Percentiles rank a stretch among this genome's conserved stretches.
phyloP scores from a whole-genome alignment of 2,797 vertebrate species.

The Arnoldichthys spilopterus region DNA sequence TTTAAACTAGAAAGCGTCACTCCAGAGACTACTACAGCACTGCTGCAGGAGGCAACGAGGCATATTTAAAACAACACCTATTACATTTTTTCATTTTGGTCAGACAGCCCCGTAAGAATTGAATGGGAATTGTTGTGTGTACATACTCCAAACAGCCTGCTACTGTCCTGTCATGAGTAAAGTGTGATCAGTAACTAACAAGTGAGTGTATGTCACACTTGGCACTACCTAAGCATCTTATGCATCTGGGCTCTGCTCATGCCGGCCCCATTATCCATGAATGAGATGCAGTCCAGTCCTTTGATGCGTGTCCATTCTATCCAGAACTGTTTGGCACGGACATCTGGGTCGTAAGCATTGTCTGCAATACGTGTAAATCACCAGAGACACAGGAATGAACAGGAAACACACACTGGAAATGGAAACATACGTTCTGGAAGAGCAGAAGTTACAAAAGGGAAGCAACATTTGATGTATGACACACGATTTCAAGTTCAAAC shows the following conservation, averaged over 20 bases:
- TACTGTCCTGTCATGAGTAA: not conserved
- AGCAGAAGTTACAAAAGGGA: not conserved
- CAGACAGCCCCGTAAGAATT: too few relatives aligned
- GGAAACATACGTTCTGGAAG: not conserved
- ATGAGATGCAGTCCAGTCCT: constrained; percentile 81
- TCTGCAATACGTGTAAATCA: constrained; percentile 71
- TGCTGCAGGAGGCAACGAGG: too few relatives aligned
- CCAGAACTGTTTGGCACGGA: constrained; percentile 91
- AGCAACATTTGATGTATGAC: not conserved
- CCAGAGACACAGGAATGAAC: not conserved
- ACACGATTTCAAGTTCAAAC: not conserved
- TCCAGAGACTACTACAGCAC: too few relatives aligned
- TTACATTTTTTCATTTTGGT: too few relatives aligned
- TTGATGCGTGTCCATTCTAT: constrained; percentile 85
- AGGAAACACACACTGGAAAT: not conserved
- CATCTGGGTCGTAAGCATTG: constrained; percentile 94
- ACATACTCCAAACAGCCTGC: too few relatives aligned
- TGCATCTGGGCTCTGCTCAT: constrained; percentile 84
- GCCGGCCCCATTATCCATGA: constrained; percentile 92
- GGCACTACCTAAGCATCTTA: constrained; percentile 91
- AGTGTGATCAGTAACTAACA: not conserved
- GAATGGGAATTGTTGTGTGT: too few relatives aligned
- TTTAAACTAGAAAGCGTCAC: too few relatives aligned
- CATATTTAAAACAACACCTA: too few relatives aligned
- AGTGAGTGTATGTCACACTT: not conserved